Evolutionary conservation across 2,797 vertebrate genomes (phyloP), one percentile per base, ranked within the genome.

Genomic region (Esox lucius): DNA sequence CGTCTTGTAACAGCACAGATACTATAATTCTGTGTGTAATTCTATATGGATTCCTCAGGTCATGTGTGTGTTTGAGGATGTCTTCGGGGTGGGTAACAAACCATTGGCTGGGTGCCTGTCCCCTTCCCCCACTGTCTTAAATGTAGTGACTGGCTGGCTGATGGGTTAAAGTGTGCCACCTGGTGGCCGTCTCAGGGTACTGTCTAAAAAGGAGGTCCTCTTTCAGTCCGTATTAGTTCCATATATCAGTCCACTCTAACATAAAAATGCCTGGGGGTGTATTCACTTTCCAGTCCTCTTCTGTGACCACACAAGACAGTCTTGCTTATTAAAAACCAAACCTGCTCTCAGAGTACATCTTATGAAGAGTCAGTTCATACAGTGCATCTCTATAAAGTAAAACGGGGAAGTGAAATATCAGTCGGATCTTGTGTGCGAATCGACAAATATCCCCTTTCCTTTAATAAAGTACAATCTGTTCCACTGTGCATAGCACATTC

Each of bases 131-230:
- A 56, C 69, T 7, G 68, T n/a, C 49, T 51, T 28, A n/a, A 46
- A 12, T 46, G 42, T 46, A 13, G 42, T 46, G 42, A 46, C 9
- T 46, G 28, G 62, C 53, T 72, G 53, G 53, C 16, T 31, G 17
- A 56, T 66, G 85, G 82, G 80, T 75, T 78, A 77, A 78, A 76
- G 71, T 80, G 74, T 83, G 83, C 77, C 85, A 87, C 81, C 85
- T 87, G 83, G 85, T 87, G 85, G 35, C n/a, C 12, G 77, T 66
- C 26, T 48, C 17, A 70, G n/a, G 15, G n/a, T n/a, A 59, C 24
- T 17, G 68, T 56, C 53, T 17, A n/a, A 26, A 28, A 68, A 51
- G 17, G 24, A 49, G 16, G 11, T 65, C 62, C 13, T 33, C 17
- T 17, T 19, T 49, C 11, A 9, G 1, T 5, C 13, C 2, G 5